These are phyloP conservation scores for Ginglymostoma cirratum DNA, from an alignment of 2,113 vertebrate genomes.

Conservation along the genomic window DNA sequence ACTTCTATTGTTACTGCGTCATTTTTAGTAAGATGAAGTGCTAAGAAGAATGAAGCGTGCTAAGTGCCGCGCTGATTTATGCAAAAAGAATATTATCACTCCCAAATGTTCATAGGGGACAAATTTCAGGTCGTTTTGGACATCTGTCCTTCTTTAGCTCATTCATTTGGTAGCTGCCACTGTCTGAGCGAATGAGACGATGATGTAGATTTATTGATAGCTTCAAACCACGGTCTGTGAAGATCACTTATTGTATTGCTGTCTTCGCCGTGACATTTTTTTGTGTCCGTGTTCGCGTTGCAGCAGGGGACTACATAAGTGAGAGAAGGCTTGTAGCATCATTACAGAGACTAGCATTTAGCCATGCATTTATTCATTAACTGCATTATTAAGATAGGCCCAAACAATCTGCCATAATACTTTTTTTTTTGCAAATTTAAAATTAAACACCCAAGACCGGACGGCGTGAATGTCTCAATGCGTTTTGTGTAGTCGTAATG, in stretches of 20 bases:
- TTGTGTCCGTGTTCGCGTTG: neutral
- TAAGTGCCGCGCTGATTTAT: slow-evolving; percentile 22
- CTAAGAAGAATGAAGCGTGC: neutral
- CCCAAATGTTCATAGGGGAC: slow-evolving; percentile 35
- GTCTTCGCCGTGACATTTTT: slow-evolving; percentile 19
- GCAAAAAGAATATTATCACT: slow-evolving; percentile 33
- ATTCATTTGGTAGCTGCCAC: slow-evolving; percentile 26
- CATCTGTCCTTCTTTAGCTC: slow-evolving; percentile 31
- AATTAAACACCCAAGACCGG: neutral
- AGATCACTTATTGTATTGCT: slow-evolving; percentile 30
- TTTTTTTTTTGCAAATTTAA: slow-evolving; percentile 18
- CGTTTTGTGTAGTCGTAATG: neutral
- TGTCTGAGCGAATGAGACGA: slow-evolving; percentile 25
- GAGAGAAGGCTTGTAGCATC: neutral
- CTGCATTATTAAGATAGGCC: neutral
- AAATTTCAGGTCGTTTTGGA: slow-evolving; percentile 29
- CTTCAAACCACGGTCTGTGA: slow-evolving; percentile 4
- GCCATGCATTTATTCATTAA: slow-evolving; percentile 10
- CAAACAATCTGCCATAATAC: neutral
- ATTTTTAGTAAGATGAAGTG: slow-evolving; percentile 10
- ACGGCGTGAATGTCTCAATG: neutral
- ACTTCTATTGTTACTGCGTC: neutral
- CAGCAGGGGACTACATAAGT: slow-evolving; percentile 10
- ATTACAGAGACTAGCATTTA: slow-evolving; percentile 22
- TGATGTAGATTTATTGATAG: slow-evolving; percentile 36